These are phyloP conservation scores for Hylaea fasciaria DNA, from an alignment of 2,888 invertebrate genomes.

Conservation along the genomic window DNA sequence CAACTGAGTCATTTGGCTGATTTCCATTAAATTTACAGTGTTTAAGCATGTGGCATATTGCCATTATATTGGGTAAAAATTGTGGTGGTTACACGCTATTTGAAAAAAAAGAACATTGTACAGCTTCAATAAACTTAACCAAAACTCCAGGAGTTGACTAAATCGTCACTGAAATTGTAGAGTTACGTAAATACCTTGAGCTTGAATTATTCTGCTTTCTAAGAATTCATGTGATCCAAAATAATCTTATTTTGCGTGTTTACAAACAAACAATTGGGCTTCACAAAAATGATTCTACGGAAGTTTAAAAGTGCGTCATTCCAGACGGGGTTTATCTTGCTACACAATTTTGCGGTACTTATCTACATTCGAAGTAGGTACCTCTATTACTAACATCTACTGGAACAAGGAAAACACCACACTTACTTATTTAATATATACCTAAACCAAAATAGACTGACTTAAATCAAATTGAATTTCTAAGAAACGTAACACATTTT, in stretches of 20 bases:
- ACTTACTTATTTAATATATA: constrained; percentile 7
- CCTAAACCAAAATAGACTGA: constrained; percentile 27
- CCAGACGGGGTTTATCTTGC: too few species aligned
- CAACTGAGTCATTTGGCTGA: constrained; percentile 60
- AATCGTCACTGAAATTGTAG: too few species aligned
- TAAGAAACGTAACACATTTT: constrained; percentile 60
- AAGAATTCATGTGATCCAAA: too few species aligned
- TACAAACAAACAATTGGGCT: too few species aligned
- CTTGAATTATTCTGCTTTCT: too few species aligned
- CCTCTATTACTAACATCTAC: background rate
- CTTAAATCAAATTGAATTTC: constrained; percentile 45
- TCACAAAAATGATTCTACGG: too few species aligned
- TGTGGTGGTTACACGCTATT: background rate
- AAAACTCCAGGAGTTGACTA: background rate
- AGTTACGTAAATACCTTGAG: too few species aligned
- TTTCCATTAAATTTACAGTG: constrained; percentile 53
- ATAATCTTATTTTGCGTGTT: too few species aligned
- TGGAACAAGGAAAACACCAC: constrained; percentile 29
- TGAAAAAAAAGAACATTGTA: background rate
- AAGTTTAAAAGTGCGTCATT: background rate
- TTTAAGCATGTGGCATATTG: constrained; percentile 49
- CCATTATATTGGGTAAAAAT: constrained; percentile 36
- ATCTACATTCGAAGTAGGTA: too few species aligned
- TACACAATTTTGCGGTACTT: too few species aligned
- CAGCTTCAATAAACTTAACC: background rate